Conservation (phyloP, 2,888 invertebrate genomes). For the Lottia gigantea region DNA sequence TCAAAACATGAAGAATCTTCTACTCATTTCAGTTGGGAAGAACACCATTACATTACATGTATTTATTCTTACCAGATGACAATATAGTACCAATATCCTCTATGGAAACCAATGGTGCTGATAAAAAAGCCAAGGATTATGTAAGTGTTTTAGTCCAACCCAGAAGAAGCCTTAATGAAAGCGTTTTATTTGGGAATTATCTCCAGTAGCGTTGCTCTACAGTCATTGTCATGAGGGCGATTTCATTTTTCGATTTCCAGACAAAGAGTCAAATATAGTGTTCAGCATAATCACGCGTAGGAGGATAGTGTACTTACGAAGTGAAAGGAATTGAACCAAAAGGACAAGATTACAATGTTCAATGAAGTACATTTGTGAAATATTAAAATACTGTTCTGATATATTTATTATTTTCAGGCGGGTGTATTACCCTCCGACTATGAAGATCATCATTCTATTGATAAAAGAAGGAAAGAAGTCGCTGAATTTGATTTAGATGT, state of each 20-base stretch:
- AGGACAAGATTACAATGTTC: too few relatives aligned
- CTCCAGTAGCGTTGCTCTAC: too few relatives aligned
- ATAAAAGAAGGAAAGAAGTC: slow-evolving; percentile 39
- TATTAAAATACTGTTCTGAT: neutral
- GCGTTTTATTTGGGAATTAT: too few relatives aligned
- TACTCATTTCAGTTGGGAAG: slow-evolving; percentile 48
- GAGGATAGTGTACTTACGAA: too few relatives aligned
- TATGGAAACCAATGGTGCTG: slow-evolving; percentile 49
- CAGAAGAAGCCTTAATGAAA: too few relatives aligned
- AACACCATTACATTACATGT: slow-evolving; percentile 61
- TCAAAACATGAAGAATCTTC: too few relatives aligned
- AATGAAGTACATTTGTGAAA: too few relatives aligned
- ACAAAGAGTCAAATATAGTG: too few relatives aligned
- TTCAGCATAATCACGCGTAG: too few relatives aligned
- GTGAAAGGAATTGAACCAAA: too few relatives aligned
- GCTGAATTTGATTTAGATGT: slow-evolving; percentile 49
- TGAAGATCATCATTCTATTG: slow-evolving; percentile 43
- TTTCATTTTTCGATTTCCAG: too few relatives aligned
- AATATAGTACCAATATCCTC: slow-evolving; percentile 36
- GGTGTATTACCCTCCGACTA: slow-evolving; percentile 46
- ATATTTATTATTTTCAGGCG: slow-evolving; percentile 36
- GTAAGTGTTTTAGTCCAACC: slow-evolving; percentile 40
- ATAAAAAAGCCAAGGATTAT: slow-evolving; percentile 51
- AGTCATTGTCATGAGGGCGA: too few relatives aligned
- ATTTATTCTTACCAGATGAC: slow-evolving; percentile 52